Evolutionary conservation across 2,113 vertebrate species (phyloP).

Genomic region (Cygnus buccinator): DNA sequence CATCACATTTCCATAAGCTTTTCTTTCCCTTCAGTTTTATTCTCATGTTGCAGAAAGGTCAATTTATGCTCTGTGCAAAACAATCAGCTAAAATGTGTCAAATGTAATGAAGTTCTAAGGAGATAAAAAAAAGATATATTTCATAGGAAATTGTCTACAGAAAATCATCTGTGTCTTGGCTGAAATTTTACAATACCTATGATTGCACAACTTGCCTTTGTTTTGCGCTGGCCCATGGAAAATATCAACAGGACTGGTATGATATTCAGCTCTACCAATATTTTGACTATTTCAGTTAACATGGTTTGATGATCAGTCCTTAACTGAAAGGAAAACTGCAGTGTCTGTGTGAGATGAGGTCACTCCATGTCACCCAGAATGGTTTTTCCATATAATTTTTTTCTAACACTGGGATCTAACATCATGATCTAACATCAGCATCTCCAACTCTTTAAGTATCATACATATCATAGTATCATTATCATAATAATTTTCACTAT

Average conservation of each 20-base stretch:
- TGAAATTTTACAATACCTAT: neutral
- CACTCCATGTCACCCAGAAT: neutral
- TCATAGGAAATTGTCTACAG: neutral
- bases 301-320: neutral
- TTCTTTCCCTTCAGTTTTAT: neutral
- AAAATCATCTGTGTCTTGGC: neutral
- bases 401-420: neutral
- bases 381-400: conserved; percentile 3
- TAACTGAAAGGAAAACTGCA: neutral
- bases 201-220: neutral
- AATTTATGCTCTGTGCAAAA: neutral
- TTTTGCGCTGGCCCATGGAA: neutral
- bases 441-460: neutral
- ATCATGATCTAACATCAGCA: neutral
- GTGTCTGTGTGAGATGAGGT: neutral
- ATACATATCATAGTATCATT: neutral
- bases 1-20: neutral
- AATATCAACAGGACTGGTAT: neutral
- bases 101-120: neutral
- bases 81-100: neutral
- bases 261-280: neutral
- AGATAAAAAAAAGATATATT: neutral
- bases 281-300: neutral
- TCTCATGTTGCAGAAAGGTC: neutral
- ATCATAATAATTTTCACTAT: neutral